Evolutionary conservation across 2,113 vertebrate species (phyloP), one percentile per base, ranked within the genome.

Genomic region (Porphyrio hochstetteri): DNA sequence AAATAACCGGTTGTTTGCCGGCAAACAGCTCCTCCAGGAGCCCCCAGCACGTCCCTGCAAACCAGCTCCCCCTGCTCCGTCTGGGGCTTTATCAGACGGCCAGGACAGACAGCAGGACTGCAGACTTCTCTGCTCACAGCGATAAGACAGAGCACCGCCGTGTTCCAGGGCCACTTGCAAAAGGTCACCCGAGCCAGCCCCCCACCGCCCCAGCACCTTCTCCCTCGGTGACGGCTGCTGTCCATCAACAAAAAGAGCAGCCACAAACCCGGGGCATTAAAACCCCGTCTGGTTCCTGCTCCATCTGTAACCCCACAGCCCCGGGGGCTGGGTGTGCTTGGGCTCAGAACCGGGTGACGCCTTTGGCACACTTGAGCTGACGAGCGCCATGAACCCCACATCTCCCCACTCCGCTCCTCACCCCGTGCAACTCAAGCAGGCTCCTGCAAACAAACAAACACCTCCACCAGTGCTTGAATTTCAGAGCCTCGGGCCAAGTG

Each of bases 371-470:
- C 52, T 65, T 1, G 3, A 65, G n/a, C 9, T 14, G 52, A n/a
- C 1, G 4, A 78, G 64, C 0, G 6, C 40, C 3, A 3, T 0
- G 10, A 68, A 36, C 59, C 76, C 76, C 76, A 3, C 8, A 0
- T 38, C 94, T 70, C 35, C 0, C 81, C 40, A 78, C 65, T 24
- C 29, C 44, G 12, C 71, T 86, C 79, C 85, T 91, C 25, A 1
- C 87, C 84, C 92, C 2, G 27, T 2, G 1, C 76, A 4, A 1
- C 92, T 18, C 12, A 10, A 88, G 70, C 64, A 48, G 14, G 61
- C 57, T 84, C 65, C 80, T 72, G 82, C 76, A 36, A 81, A 21
- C 71, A 36, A 81, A 21, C 71, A 92, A 4, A 33, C 5, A 1
- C 52, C 3, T 2, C 63, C 56, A 36, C 11, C 70, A 25, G 42